Evolutionary conservation across 1,140 invertebrate species (phyloP), one percentile per base, ranked within the genome.

Genomic region (Euborellia annulipes): DNA sequence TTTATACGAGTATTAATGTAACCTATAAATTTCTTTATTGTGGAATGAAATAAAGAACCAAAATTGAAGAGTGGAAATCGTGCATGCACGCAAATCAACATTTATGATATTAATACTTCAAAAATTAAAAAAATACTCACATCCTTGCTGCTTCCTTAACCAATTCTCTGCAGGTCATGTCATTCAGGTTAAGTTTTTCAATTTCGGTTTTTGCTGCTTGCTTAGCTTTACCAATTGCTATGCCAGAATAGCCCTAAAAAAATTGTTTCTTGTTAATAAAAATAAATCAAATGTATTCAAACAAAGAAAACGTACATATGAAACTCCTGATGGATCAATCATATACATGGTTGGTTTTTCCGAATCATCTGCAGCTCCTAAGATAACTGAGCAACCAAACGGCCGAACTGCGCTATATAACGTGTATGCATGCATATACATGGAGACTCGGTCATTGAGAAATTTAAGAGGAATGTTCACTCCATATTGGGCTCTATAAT

Each of bases 161-260:
- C 20, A 97, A 67, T 45, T 95, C 86, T 49, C 76, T 75, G 45
- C 80, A 85, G 11, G 78, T 74, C 76, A 96, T 76, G 45, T 91
- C 81, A 20, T 77, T 71, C 36, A 93, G 66, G 60, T 94, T 94
- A 1, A 97, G 63, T 63, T 98, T 99, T 67, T 99, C 96, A 59
- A 99, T 95, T 73, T 99, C 96, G 22, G 96, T 98, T 71, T 98
- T 98, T 3, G 95, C 96, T 45, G 90, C 83, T 61, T 98, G 95
- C 63, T 95, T 95, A 7, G 93, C 93, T 72, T 99, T 99, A 3
- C 96, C 96, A 53, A 85, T 76, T 27, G 95, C 92, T 73, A 92
- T 97, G 9, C 93, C 94, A 67, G 76, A 85, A 64, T 96, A 98
- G 30, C 93, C 94, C 82, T 90, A 63, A 49, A 69, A 43, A 50